Percentiles rank a stretch among this genome's conserved stretches.
phyloP scores from a whole-genome alignment of 1,140 invertebrate species.

The Hestina assimilis region DNA sequence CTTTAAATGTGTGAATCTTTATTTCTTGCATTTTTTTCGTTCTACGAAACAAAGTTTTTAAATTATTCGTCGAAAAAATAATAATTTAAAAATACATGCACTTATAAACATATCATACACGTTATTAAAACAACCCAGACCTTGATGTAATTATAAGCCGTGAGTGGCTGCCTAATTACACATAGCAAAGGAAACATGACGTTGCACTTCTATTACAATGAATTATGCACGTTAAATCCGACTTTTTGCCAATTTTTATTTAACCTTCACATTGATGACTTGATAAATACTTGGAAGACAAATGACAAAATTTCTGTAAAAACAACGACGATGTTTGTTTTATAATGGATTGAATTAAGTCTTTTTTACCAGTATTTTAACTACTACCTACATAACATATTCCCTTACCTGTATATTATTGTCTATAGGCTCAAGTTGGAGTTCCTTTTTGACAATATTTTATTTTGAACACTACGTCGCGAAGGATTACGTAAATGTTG shows the following conservation, averaged over 20 bases:
- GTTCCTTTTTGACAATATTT: no score
- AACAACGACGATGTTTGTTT: slow-evolving; percentile 1
- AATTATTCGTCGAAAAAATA: no score
- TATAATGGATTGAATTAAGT: background rate
- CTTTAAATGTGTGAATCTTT: no score
- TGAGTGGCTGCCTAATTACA: slow-evolving; percentile 1
- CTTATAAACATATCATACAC: background rate
- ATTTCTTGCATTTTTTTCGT: no score
- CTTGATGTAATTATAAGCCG: slow-evolving; percentile 12
- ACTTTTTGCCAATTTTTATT: slow-evolving; percentile 11
- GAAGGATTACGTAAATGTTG: no score
- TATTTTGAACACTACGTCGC: no score
- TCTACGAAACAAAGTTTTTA: no score
- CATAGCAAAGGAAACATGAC: slow-evolving; percentile 12
- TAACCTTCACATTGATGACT: slow-evolving; percentile 10
- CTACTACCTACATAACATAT: no score
- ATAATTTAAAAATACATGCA: background rate
- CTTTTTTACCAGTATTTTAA: no score
- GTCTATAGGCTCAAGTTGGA: no score
- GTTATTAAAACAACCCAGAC: background rate
- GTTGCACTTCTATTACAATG: background rate
- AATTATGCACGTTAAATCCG: background rate
- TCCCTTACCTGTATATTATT: no score
- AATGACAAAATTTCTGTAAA: background rate
- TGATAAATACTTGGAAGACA: background rate